A percentile compares a stretch with the other conserved stretches of the same genome.
These are phyloP conservation scores for Cuculus canorus DNA, from an alignment of 2,797 vertebrate species.

Conservation along the genomic window DNA sequence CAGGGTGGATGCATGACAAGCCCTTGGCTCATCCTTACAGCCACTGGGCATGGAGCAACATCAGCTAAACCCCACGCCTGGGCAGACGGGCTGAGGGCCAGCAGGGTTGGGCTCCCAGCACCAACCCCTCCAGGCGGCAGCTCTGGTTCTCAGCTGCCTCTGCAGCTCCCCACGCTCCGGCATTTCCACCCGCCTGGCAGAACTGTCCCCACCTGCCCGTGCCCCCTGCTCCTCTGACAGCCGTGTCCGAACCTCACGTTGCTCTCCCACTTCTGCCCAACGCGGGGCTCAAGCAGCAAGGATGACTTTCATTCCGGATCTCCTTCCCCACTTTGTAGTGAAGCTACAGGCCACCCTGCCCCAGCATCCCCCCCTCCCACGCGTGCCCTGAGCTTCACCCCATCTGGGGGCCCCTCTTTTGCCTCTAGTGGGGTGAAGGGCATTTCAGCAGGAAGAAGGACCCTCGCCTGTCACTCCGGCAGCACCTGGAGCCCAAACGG, in stretches of 20 bases:
- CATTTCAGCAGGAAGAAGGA: not conserved
- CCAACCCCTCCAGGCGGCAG: rapidly evolving
- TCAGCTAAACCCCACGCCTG: not conserved
- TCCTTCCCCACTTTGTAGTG: not conserved
- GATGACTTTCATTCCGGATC: not conserved
- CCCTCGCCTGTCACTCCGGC: not conserved
- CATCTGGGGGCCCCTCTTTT: not conserved
- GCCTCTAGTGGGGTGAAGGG: rapidly evolving
- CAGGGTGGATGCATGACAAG: rapidly evolving
- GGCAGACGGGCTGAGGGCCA: not conserved
- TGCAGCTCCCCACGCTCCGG: rapidly evolving
- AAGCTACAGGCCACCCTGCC: not conserved
- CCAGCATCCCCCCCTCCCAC: not conserved
- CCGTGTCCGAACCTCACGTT: not conserved
- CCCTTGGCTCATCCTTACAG: not conserved
- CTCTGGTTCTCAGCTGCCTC: not conserved
- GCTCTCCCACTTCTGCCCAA: not conserved
- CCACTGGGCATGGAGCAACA: not conserved
- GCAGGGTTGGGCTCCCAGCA: not conserved
- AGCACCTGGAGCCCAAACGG: not conserved
- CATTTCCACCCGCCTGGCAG: rapidly evolving
- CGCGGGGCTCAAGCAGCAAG: rapidly evolving
- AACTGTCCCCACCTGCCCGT: not conserved
- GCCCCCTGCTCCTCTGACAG: not conserved
- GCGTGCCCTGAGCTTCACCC: not conserved